Base-by-base conservation (phyloP, 2,888 invertebrate genomes). In the Apamea crenata region DNA sequence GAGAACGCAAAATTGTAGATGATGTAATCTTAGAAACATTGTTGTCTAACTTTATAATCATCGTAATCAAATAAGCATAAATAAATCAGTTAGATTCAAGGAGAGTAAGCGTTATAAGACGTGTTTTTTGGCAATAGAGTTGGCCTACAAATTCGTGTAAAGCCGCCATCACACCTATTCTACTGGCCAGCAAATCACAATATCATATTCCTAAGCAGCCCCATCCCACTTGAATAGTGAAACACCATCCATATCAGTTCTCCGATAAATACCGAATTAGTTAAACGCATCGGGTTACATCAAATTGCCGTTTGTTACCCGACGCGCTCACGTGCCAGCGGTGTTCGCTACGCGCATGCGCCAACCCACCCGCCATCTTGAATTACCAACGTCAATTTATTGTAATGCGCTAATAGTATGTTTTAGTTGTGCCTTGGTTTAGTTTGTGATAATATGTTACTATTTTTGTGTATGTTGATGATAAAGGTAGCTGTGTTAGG, bases 351-450 rank as follows among this genome's bases (percentile, higher is more conserved):
- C 89, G 85, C 88, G 86, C 85, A 84, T 83, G 85, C 83, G 88
- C 85, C 80, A 83, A 74, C 77, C 78, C 83, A 66, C 67, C 90
- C 90, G 92, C 91, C 91, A 90, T 91, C 87, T 91, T 91, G 91
- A 77, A 80, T 83, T 73, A 78, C 84, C 77, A 65, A 76, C 85
- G 56, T 75, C 77, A 82, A 85, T 88, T 84, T 88, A 78, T 75
- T 74, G 36, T 78, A 78, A 74, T 78, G 77, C 47, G 73, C 32
- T 77, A 56, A 14, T 66, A 63, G 63, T 61, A 78, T 1, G 53
- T 56, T 53, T 71, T 56, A 73, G 18, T 65, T 67, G 50, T 53
- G 56, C 16, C 18, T 56, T 36, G n/a, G 44, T n/a, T 53, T 18
- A 53, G 25, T 21, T 68, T 71, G 1, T 65, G n/a, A 36, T 56